These are phyloP conservation scores for Euplagia quadripunctaria DNA, from an alignment of 2,888 invertebrate genomes.

Conservation along the genomic window DNA sequence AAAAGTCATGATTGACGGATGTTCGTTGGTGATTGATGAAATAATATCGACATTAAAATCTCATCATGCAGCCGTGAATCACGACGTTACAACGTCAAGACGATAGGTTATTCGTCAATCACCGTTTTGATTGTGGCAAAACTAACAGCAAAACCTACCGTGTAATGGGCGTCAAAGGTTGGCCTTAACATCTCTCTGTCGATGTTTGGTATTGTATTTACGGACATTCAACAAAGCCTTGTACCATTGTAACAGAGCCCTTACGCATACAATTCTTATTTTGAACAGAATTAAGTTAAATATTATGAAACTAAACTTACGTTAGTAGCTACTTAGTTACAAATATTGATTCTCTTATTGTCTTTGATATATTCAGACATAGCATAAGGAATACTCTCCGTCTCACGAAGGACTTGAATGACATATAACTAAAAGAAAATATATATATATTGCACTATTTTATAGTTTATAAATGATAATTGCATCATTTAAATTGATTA, in stretches of 20 bases:
- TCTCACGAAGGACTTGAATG: not conserved
- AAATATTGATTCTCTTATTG: not conserved
- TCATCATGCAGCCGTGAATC: no score
- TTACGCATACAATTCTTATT: slow-evolving; percentile 11
- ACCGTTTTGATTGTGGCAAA: no score
- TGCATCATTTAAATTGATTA: not conserved
- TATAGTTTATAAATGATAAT: not conserved
- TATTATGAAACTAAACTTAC: slow-evolving; percentile 4
- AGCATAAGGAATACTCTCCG: not conserved
- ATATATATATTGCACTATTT: not conserved
- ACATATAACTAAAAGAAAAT: no score
- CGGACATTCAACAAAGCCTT: slow-evolving; percentile 10
- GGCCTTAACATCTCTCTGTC: slow-evolving; percentile 4
- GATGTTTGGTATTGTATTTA: slow-evolving; percentile 8
- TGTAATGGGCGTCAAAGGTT: no score
- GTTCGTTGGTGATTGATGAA: no score
- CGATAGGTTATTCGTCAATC: no score
- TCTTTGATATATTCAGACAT: not conserved
- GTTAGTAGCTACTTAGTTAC: not conserved
- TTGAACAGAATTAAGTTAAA: slow-evolving; percentile 5
- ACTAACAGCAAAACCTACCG: no score
- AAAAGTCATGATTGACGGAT: no score
- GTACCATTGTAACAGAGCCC: not conserved
- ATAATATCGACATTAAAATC: no score
- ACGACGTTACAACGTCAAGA: no score